Evolutionary conservation across 2,888 invertebrate species (phyloP).

Genomic region (Strigamia crassipes): DNA sequence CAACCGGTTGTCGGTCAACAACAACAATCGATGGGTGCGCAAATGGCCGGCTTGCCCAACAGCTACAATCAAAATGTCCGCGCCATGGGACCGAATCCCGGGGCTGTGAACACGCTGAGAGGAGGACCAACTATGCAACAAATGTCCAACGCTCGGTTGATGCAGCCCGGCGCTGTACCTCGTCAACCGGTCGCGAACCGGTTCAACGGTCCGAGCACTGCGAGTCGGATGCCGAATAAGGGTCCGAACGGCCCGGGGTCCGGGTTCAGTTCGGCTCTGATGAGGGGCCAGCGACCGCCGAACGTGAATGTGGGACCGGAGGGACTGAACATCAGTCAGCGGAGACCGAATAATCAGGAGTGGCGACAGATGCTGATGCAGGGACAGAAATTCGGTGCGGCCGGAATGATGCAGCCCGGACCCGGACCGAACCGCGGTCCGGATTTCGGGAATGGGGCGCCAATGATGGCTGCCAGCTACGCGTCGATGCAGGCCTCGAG

Average conservation of each 20-base stretch:
- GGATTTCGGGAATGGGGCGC: background rate
- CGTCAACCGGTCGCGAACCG: background rate
- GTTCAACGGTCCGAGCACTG: background rate
- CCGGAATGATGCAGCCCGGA: background rate
- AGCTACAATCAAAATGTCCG: conserved; percentile 19
- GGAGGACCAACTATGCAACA: conserved; percentile 2
- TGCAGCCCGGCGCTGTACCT: background rate
- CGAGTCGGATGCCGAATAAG: background rate
- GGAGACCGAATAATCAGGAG: conserved; percentile 62
- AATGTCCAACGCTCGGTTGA: conserved; percentile 5
- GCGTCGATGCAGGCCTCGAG: conserved; percentile 12
- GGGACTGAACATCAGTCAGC: conserved; percentile 60
- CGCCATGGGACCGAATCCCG: background rate
- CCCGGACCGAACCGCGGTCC: background rate
- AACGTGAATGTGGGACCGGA: conserved; percentile 67
- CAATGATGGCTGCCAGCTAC: conserved; percentile 8
- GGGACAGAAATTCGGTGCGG: conserved; percentile 48
- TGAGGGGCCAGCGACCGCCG: conserved; percentile 63
- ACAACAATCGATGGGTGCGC: conserved; percentile 62
- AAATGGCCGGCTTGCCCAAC: background rate
- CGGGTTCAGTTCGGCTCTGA: conserved; percentile 31
- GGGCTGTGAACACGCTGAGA: background rate
- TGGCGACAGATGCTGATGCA: conserved; percentile 65
- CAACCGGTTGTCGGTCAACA: conserved; percentile 45
- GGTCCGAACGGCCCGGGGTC: background rate